These are phyloP conservation scores for Drosophila aff. DNA, from an alignment of 1,140 invertebrate species.

Conservation along the genomic window DNA sequence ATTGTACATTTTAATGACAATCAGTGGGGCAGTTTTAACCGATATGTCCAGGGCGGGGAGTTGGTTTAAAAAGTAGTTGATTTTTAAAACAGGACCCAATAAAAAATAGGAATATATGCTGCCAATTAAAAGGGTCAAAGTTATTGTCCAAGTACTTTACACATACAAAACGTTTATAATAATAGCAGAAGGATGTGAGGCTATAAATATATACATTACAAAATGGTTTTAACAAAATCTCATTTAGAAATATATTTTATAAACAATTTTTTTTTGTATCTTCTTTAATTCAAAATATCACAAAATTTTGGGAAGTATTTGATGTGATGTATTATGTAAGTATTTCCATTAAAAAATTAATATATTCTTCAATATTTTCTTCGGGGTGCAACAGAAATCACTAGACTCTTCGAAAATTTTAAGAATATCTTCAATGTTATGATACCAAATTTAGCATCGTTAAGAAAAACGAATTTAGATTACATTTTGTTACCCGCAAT, in stretches of 20 bases:
- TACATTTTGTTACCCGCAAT: too few species aligned
- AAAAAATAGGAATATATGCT: background rate
- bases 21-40: constrained; percentile 6
- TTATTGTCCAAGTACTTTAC: background rate
- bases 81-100: background rate
- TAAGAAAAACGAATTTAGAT: too few species aligned
- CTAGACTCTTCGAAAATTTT: too few species aligned
- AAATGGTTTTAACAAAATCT: background rate
- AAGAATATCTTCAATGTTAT: too few species aligned
- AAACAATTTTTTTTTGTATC: background rate
- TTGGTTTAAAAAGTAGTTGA: constrained; percentile 1
- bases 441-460: too few species aligned
- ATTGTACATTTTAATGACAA: constrained; percentile 49
- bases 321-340: background rate
- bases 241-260: background rate
- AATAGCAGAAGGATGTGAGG: background rate
- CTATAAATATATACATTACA: background rate
- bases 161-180: background rate
- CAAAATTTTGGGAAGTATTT: background rate
- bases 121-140: background rate
- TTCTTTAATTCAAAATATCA: background rate
- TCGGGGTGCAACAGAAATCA: background rate
- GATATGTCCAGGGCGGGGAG: background rate
- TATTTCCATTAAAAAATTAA: background rate
- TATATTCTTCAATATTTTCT: background rate